phyloP scores from a whole-genome alignment of 2,888 invertebrate species.

The Eudasyphora cyanicolor region DNA sequence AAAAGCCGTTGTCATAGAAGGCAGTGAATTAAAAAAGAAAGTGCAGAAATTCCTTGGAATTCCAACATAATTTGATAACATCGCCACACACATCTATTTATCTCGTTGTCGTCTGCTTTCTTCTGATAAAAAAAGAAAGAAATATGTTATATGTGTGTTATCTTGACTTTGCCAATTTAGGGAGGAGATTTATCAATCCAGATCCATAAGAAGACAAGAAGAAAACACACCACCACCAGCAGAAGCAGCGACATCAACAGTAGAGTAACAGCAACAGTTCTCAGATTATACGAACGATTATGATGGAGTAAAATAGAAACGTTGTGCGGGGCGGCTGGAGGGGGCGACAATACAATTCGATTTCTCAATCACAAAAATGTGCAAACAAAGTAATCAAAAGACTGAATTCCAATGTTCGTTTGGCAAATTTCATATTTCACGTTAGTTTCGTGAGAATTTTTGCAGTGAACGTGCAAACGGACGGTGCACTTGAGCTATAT shows the following conservation, averaged over 20 bases:
- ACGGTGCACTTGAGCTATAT: slow-evolving; percentile 17
- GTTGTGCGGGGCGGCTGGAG: neutral
- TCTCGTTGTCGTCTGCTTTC: no score
- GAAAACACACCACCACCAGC: neutral
- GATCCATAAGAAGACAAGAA: slow-evolving; percentile 56
- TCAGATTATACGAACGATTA: no score
- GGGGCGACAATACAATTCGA: neutral
- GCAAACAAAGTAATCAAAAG: neutral
- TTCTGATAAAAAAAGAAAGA: no score
- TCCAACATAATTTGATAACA: no score
- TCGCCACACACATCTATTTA: no score
- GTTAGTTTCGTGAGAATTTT: slow-evolving; percentile 55
- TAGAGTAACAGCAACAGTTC: no score
- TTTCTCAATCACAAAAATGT: slow-evolving; percentile 49
- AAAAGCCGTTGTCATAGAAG: neutral
- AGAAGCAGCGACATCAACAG: no score
- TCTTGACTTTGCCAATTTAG: slow-evolving; percentile 67
- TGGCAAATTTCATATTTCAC: slow-evolving; percentile 25
- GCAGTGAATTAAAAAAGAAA: neutral
- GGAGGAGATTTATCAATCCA: slow-evolving; percentile 60
- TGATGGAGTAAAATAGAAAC: neutral
- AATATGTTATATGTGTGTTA: neutral
- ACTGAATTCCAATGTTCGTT: slow-evolving; percentile 12
- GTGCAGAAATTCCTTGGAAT: neutral
- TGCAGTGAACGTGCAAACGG: slow-evolving; percentile 47